Conservation (phyloP, 1,140 invertebrate genomes). For the Stegodyphus dumicola region DNA sequence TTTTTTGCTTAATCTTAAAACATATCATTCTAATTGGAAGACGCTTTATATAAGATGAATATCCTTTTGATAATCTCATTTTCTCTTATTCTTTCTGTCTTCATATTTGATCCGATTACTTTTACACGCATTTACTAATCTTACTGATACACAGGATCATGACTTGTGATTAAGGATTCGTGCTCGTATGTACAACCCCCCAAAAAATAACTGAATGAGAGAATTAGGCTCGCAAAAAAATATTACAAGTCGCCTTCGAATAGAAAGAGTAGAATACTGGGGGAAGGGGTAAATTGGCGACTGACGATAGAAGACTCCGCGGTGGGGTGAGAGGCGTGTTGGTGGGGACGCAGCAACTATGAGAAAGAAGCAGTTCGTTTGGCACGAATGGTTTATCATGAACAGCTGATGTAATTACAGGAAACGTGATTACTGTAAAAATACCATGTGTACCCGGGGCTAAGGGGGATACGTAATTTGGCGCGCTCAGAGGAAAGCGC, state of each 20-base stretch:
- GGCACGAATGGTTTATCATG: conserved; percentile 59
- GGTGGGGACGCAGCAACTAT: neutral
- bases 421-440: conserved; percentile 59
- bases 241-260: neutral
- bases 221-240: conserved; percentile 24
- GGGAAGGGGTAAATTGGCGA: conserved; percentile 49
- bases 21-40: no score
- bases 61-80: no score
- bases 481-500: conserved; percentile 24
- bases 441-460: conserved; percentile 47
- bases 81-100: no score
- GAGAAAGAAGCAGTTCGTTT: conserved; percentile 54
- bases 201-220: conserved; percentile 36
- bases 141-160: no score
- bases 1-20: no score
- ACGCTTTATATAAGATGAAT: no score
- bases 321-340: neutral
- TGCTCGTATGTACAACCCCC: neutral
- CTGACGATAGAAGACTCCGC: neutral
- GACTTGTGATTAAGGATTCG: no score
- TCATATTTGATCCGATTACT: no score
- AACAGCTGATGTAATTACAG: conserved; percentile 59
- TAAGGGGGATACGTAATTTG: conserved; percentile 37
- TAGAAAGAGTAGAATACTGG: neutral
- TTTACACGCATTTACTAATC: no score